Percentiles rank a stretch among this genome's conserved stretches.
These are phyloP conservation scores for Drosophila nigrodunni DNA, from an alignment of 1,140 invertebrate species.

Conservation along the genomic window DNA sequence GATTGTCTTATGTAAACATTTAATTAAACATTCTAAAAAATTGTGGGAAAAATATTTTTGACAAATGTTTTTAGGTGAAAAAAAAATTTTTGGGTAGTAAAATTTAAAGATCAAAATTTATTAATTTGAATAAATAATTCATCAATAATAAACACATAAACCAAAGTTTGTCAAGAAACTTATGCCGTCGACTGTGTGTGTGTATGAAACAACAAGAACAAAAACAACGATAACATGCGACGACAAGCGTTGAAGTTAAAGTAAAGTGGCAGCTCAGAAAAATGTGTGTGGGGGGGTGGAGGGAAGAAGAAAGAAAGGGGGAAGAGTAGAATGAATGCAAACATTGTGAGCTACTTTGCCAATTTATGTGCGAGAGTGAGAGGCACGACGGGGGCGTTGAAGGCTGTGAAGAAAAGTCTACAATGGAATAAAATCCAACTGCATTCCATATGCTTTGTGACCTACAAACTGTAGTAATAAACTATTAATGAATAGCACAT, in stretches of 20 bases:
- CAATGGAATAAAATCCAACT: conserved; percentile 12
- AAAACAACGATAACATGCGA: conserved; percentile 40
- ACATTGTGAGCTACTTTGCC: conserved; percentile 15
- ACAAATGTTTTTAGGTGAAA: too few species aligned
- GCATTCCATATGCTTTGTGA: conserved; percentile 26
- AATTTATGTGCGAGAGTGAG: not conserved
- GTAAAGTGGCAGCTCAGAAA: conserved; percentile 50
- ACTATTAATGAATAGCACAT: not conserved
- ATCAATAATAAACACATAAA: too few species aligned
- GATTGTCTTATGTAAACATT: too few species aligned
- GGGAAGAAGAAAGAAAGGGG: not conserved
- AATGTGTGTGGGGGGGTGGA: not conserved
- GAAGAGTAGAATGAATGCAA: conserved; percentile 19
- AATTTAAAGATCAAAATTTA: too few species aligned
- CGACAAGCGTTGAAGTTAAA: conserved; percentile 60
- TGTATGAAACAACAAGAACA: conserved; percentile 42
- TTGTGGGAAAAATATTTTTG: too few species aligned
- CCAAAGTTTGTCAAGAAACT: too few species aligned
- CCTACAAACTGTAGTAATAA: not conserved
- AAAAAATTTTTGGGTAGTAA: too few species aligned
- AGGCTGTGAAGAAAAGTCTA: not conserved
- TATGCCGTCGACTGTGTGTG: too few species aligned
- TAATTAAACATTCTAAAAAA: too few species aligned
- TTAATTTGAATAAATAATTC: too few species aligned
- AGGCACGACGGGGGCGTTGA: not conserved